Base-by-base conservation (phyloP, 2,888 invertebrate species). In the Xanthorhoe designata region DNA sequence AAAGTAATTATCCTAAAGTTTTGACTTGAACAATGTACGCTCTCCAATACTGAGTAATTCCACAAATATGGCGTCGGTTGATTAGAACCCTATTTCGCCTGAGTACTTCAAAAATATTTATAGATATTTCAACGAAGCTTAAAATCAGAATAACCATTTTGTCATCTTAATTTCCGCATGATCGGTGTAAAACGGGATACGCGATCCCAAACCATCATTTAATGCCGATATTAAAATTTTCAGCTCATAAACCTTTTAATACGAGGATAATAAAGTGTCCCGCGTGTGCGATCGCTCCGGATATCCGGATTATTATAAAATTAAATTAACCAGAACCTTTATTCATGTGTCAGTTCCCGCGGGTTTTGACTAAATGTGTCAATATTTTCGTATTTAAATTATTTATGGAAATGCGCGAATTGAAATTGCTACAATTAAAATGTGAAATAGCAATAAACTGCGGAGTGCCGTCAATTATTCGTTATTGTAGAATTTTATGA, bases 181-280 rank as follows among this genome's bases (percentile, higher is more conserved):
- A 50, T 51, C 24, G 38, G 19, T 58, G 35, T n/a, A 57, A 58
- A 57, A 47, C 35, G 45, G 17, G 49, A 42, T n/a, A n/a, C n/a
- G 29, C 8, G 10, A 15, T 35, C 47, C 51, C 32, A 56, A 51
- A 51, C 56, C 24, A 53, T 47, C 29, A 15, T 62, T 58, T 57
- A 61, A 61, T 38, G 49, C 17, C 29, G 32, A 54, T 61, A 64
- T 61, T 61, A 58, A 68, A 54, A 67, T 67, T 59, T 63, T 63
- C 66, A 64, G 57, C 57, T 53, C 57, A 62, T 60, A 69, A 69
- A 68, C 61, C 61, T 68, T 69, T 66, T 66, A 64, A 62, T 71
- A 60, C 51, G 47, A 51, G 57, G 29, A 45, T 57, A 64, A 62
- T 68, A 64, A 66, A 64, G 55, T 54, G 61, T 54, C 64, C 59